Conservation (phyloP, 1,140 invertebrate genomes). For the Stegodyphus dumicola region DNA sequence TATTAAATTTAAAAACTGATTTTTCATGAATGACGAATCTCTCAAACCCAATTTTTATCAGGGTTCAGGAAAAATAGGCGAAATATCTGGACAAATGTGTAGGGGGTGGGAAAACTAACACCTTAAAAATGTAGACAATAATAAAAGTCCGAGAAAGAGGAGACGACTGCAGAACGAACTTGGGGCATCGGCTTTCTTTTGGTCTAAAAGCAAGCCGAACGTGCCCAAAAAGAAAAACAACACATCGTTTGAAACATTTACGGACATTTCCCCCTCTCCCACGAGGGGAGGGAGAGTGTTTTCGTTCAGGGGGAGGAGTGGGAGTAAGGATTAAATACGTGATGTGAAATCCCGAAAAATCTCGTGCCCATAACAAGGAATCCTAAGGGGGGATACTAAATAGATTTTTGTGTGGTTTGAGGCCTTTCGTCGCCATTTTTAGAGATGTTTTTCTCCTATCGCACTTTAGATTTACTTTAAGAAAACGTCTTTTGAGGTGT, state of each 20-base stretch:
- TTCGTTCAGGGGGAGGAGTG: background rate
- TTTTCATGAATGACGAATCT: too few relatives aligned
- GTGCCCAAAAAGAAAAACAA: slow-evolving; percentile 2
- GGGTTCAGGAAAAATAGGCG: too few relatives aligned
- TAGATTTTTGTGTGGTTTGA: background rate
- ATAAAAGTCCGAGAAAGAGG: background rate
- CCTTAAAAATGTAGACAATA: background rate
- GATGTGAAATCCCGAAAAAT: slow-evolving; percentile 2
- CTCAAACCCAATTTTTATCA: too few relatives aligned
- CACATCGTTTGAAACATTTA: background rate
- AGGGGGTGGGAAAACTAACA: background rate
- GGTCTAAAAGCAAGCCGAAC: background rate
- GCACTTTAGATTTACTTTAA: background rate
- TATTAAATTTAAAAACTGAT: too few relatives aligned
- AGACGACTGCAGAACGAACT: background rate
- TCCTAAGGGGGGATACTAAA: background rate
- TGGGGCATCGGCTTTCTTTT: background rate
- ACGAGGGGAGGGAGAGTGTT: background rate
- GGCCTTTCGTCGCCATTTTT: background rate
- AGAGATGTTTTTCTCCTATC: background rate
- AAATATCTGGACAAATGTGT: too few relatives aligned
- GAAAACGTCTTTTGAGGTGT: background rate
- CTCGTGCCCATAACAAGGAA: background rate
- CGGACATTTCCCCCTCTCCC: background rate
- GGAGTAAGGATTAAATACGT: background rate